Conservation (phyloP, 2,888 invertebrate species). For the Branchinecta sandiegonensis region DNA sequence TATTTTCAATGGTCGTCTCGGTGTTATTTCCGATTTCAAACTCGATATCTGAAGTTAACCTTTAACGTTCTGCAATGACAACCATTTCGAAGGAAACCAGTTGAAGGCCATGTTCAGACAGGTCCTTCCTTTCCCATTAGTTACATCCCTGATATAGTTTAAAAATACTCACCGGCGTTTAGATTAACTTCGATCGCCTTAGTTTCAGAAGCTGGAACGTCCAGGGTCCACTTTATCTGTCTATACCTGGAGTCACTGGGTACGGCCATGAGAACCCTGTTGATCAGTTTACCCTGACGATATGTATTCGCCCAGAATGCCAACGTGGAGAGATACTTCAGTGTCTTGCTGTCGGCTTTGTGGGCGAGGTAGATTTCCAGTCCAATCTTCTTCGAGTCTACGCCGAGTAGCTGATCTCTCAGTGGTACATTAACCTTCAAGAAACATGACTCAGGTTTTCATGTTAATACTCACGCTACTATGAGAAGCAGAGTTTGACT, state of each 20-base stretch:
- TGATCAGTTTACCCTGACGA: neutral
- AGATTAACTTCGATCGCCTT: conserved; percentile 20
- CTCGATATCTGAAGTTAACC: too few species aligned
- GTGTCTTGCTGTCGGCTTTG: conserved; percentile 4
- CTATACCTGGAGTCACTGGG: neutral
- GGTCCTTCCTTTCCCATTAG: too few species aligned
- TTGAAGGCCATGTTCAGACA: too few species aligned
- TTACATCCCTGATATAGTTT: neutral
- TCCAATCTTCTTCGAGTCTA: neutral
- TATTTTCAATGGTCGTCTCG: too few species aligned
- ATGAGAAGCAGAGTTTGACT: too few species aligned
- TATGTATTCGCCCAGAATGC: neutral
- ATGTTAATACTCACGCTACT: too few species aligned
- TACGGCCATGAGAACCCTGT: neutral
- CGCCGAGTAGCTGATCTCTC: neutral
- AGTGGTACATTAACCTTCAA: neutral
- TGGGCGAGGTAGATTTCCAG: neutral
- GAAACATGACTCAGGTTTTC: neutral
- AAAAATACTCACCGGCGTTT: conserved; percentile 17
- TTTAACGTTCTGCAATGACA: too few species aligned
- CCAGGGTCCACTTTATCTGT: conserved; percentile 20
- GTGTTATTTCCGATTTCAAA: too few species aligned
- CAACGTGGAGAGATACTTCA: neutral
- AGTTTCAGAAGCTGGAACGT: conserved; percentile 20
- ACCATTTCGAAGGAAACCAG: too few species aligned